phyloP scores from a whole-genome alignment of 2,888 invertebrate genomes.

The Lysandra coridon region DNA sequence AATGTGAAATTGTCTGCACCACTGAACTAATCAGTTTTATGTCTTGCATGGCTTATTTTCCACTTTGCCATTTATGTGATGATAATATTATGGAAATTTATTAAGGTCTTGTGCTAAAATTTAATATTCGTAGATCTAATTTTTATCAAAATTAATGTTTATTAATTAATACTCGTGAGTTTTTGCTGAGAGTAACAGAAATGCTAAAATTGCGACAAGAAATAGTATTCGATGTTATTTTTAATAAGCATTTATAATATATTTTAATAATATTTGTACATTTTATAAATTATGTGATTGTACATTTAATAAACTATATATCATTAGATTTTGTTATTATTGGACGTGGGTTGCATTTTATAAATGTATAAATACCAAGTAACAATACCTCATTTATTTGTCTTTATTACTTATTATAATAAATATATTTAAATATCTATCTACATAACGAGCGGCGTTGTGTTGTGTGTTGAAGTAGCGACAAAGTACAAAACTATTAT shows the following conservation, averaged over 20 bases:
- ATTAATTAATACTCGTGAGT: background rate
- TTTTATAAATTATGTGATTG: slow-evolving; percentile 26
- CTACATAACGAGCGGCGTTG: background rate
- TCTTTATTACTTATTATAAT: background rate
- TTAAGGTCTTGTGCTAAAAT: background rate
- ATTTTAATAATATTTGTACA: slow-evolving; percentile 30
- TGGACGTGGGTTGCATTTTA: background rate
- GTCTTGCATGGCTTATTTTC: background rate
- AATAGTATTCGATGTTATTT: slow-evolving; percentile 9
- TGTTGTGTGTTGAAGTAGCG: background rate
- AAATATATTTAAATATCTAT: background rate
- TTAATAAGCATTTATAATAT: slow-evolving; percentile 28
- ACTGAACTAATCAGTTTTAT: background rate
- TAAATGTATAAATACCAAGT: background rate
- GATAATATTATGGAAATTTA: background rate
- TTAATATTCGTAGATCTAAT: background rate
- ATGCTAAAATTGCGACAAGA: background rate
- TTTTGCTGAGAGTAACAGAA: background rate
- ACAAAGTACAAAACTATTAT: background rate
- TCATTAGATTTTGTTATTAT: background rate
- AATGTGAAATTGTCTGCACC: background rate
- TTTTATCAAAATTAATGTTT: background rate
- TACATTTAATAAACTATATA: slow-evolving; percentile 12
- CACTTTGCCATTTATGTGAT: background rate
- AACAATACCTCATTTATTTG: background rate